A percentile compares a stretch with the other conserved stretches of the same genome.
phyloP scores from a whole-genome alignment of 1,140 invertebrate genomes.

The Liolophura sinensis region DNA sequence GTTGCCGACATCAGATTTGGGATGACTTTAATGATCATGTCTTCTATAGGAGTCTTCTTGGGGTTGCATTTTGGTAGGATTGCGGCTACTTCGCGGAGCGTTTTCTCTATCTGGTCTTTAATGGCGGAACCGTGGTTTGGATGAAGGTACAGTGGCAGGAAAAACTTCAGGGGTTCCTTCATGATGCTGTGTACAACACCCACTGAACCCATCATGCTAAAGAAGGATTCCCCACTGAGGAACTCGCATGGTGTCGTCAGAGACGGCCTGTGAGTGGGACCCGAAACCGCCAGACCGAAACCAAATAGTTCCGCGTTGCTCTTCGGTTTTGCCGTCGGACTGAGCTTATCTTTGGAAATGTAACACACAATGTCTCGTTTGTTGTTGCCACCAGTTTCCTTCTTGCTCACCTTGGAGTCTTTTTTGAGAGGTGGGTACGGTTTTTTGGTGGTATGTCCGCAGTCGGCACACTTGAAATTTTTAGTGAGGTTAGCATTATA shows the following conservation, averaged over 20 bases:
- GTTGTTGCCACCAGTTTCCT: background rate
- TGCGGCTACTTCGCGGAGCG: slow-evolving; percentile 27
- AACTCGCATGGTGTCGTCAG: slow-evolving; percentile 46
- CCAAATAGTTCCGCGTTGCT: slow-evolving; percentile 35
- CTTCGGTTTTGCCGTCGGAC: slow-evolving; percentile 19
- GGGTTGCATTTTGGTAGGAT: slow-evolving; percentile 36
- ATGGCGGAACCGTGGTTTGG: slow-evolving; percentile 35
- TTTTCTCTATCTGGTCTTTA: slow-evolving; percentile 32
- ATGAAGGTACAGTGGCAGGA: slow-evolving; percentile 44
- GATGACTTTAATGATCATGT: slow-evolving; percentile 39
- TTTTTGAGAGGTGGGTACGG: slow-evolving; percentile 33
- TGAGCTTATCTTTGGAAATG: slow-evolving; percentile 31
- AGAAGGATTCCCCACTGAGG: slow-evolving; percentile 31
- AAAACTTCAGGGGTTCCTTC: slow-evolving; percentile 41
- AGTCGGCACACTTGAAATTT: slow-evolving; percentile 36
- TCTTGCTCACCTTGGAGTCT: slow-evolving; percentile 11
- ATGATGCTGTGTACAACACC: slow-evolving; percentile 41
- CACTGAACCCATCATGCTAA: slow-evolving; percentile 36
- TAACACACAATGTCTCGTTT: slow-evolving; percentile 34
- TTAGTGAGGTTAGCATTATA: slow-evolving; percentile 34
- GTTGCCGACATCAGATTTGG: slow-evolving; percentile 47
- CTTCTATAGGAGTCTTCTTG: slow-evolving; percentile 36
- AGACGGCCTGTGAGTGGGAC: slow-evolving; percentile 32
- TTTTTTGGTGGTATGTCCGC: slow-evolving; percentile 40
- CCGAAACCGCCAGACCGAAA: slow-evolving; percentile 41